Base-by-base conservation (phyloP, 2,113 vertebrate species). In the Myiagra hebetior region DNA sequence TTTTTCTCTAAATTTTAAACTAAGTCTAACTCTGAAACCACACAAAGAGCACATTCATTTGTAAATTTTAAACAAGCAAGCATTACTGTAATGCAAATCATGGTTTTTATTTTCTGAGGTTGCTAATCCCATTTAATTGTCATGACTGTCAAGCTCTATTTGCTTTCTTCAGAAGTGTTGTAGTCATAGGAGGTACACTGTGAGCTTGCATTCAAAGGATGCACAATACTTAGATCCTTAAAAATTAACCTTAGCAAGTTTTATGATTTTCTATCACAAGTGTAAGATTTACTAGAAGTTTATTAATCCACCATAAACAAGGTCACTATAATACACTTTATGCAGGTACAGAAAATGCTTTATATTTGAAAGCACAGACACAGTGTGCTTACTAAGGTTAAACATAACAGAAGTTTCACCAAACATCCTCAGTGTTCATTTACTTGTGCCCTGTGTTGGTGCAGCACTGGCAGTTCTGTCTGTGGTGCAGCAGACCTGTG, bases 1-100 rank as follows among this genome's bases (percentile, higher is more conserved):
- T 52, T 85, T 78, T 78, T 89, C 60, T 88, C 26, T 23, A 64
- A 46, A 84, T 81, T 95, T 56, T 59, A 72, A 91, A 78, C 41
- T 30, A 82, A 55, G 46, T 75, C 63, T 65, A 50, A 83, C 27
- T 67, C 63, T 21, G 3, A 80, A 91, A 67, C 39, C 44, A 70
- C 69, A 84, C 20, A 63, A 85, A 90, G 74, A 70, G 24, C 35
- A 72, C 64, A 79, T 74, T 91, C 24, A 78, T 35, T 33, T 75
- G 64, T 89, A 84, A 44, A 16, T 81, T 86, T 94, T 23, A 86
- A 74, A 86, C 37, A 87, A 47, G 46, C 37, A 82, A 44, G n/a
- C 19, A 46, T 22, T 52, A 53, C n/a, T 35, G 31, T 52, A 80
- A 76, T 70, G 60, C 82, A 88, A 91, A 65, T 70, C 22, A 68